Evolutionary conservation across 2,113 vertebrate genomes (phyloP).

Genomic region (Pelusios castaneus): DNA sequence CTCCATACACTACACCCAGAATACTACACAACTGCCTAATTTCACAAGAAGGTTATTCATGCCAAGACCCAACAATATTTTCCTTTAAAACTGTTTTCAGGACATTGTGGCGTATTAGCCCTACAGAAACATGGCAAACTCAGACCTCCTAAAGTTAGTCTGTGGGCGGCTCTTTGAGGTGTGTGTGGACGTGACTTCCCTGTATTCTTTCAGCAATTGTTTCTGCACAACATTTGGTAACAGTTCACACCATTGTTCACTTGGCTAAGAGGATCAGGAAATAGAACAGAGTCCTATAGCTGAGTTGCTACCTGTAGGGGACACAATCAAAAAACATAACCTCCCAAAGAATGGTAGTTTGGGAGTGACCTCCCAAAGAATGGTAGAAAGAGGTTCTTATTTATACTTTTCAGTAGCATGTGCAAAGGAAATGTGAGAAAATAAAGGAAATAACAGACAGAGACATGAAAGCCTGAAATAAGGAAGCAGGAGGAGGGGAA

Average conservation of each 20-base stretch:
- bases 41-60: neutral
- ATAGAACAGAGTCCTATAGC: accelerated
- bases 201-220: neutral
- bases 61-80: neutral
- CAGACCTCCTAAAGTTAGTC: accelerated
- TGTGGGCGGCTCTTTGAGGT: neutral
- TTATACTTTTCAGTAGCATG: neutral
- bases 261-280: neutral
- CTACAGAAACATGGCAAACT: neutral
- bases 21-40: neutral
- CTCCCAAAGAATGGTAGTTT: neutral
- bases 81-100: neutral
- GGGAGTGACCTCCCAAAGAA: neutral
- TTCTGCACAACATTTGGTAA: neutral
- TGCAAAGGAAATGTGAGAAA: neutral
- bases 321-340: neutral
- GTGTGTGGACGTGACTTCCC: neutral
- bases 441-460: neutral
- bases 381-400: neutral
- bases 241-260: neutral
- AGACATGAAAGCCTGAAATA: neutral
- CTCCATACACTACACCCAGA: neutral
- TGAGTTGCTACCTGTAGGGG: neutral
- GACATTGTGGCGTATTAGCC: neutral
- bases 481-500: neutral